Evolutionary conservation across 2,797 vertebrate species (phyloP).

Genomic region (Gambelia wislizenii): DNA sequence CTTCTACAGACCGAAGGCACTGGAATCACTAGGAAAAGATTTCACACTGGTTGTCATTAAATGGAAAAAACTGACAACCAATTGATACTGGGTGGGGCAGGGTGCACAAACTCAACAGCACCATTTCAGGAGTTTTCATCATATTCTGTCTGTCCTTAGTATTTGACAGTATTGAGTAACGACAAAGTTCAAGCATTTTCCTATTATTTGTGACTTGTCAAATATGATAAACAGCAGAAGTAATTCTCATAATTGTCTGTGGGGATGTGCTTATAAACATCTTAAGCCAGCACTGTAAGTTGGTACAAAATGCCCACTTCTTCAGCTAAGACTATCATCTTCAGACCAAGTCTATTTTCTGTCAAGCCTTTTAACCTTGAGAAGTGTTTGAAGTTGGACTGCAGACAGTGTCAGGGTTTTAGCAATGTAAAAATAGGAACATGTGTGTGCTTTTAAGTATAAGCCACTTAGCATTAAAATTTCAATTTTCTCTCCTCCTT

Average conservation of each 20-base stretch:
- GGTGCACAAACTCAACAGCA: neutral
- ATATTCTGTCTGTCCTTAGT: too few relatives aligned
- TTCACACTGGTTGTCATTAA: neutral
- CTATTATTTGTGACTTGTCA: constrained; percentile 23
- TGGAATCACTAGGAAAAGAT: neutral
- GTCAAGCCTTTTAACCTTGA: constrained; percentile 53
- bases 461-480: constrained; percentile 26
- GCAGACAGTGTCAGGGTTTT: neutral
- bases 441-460: constrained; percentile 1
- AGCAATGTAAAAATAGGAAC: constrained; percentile 12
- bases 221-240: constrained; percentile 25
- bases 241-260: constrained; percentile 31
- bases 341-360: constrained; percentile 43
- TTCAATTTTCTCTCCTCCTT: neutral
- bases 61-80: neutral
- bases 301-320: constrained; percentile 47
- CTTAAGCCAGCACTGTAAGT: constrained; percentile 41
- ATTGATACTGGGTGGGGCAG: neutral
- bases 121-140: neutral
- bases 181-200: constrained; percentile 30
- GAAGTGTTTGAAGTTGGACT: constrained; percentile 30
- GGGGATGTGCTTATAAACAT: constrained; percentile 3
- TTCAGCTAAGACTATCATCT: constrained; percentile 22
- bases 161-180: constrained; percentile 8
- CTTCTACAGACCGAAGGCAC: neutral